Conservation (phyloP, 2,797 vertebrate genomes). For the Pseudochirops corinnae region DNA sequence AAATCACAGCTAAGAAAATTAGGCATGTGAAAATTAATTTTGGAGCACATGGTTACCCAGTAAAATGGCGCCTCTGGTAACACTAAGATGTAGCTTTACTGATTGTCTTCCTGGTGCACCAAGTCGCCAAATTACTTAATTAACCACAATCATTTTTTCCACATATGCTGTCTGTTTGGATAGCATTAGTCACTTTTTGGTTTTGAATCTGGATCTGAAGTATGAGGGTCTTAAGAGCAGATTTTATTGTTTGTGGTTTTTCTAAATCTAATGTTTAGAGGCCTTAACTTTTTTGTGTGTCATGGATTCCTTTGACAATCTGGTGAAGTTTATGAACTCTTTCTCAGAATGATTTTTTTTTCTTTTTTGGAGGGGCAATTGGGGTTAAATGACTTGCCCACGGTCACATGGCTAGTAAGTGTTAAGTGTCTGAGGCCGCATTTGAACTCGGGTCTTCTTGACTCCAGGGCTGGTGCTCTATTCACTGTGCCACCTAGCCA, state of each 20-base stretch:
- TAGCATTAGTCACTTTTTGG: conserved; percentile 22
- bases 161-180: not conserved
- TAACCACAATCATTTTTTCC: not conserved
- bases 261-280: not conserved
- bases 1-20: conserved; percentile 28
- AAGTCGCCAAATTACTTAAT: not conserved
- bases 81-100: conserved; percentile 2
- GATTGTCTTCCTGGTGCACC: not conserved
- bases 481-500: too few species aligned
- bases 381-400: too few species aligned
- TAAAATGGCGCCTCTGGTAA: not conserved
- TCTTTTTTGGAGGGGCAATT: too few species aligned
- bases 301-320: not conserved
- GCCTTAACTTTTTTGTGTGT: not conserved
- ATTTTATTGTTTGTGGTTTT: too few species aligned
- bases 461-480: too few species aligned
- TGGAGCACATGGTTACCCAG: not conserved
- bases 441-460: too few species aligned
- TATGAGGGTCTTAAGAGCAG: not conserved
- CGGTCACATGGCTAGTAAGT: too few species aligned
- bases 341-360: not conserved
- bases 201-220: conserved; percentile 41
- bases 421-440: too few species aligned
- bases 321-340: not conserved
- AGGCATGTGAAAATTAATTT: not conserved